These are phyloP conservation scores for Mastomys coucha DNA, from an alignment of 2,113 vertebrate genomes.

Conservation along the genomic window DNA sequence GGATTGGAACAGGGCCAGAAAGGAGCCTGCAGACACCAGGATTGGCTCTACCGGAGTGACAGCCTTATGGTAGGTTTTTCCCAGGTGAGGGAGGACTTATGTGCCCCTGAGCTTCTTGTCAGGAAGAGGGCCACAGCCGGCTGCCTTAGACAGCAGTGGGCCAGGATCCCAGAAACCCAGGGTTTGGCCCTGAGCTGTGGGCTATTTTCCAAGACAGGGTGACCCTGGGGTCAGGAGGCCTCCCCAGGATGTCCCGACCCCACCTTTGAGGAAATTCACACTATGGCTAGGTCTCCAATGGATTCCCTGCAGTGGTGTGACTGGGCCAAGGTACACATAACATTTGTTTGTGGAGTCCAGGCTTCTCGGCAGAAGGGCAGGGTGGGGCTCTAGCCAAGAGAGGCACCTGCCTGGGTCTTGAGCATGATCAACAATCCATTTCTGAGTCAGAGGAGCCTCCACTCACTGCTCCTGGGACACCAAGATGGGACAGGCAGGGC, in stretches of 20 bases:
- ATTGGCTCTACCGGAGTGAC: background rate
- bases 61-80: background rate
- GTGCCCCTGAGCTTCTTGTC: background rate
- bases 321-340: constrained; percentile 27
- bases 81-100: background rate
- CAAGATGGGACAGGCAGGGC: background rate
- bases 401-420: background rate
- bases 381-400: background rate
- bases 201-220: background rate
- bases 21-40: background rate
- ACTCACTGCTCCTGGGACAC: background rate
- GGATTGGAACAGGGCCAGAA: too few species aligned
- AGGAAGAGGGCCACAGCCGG: background rate
- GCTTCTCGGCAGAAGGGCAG: background rate
- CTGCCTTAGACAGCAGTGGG: background rate
- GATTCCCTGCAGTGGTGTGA: background rate
- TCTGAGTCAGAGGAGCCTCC: background rate
- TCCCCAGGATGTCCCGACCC: background rate
- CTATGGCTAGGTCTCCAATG: background rate
- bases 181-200: background rate
- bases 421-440: background rate
- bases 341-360: background rate
- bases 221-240: background rate
- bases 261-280: constrained; percentile 60
- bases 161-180: background rate